Base-by-base conservation (phyloP, 2,113 vertebrate species). In the Urocynchramus pylzowi region DNA sequence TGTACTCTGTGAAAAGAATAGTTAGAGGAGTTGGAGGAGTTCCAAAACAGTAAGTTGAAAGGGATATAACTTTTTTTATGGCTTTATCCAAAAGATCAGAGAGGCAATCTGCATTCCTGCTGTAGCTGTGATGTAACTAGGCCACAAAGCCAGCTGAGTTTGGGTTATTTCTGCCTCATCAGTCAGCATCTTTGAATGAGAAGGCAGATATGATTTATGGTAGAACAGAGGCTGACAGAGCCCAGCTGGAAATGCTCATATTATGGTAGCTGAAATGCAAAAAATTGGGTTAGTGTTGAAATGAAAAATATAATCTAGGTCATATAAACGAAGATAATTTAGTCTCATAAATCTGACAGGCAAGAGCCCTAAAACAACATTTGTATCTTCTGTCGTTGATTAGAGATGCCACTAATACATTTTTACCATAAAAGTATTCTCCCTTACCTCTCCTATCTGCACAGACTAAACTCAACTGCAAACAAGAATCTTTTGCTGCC, bases 191-290 rank as follows among this genome's bases (percentile, higher is more conserved):
- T 93, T 95, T 87, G 87, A 94, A 98, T 97, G 71, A 97, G 95
- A 97, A 97, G 56, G 92, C 85, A 93, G 94, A 56, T 93, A 96
- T 97, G 95, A 98, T 98, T 98, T 97, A 98, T 98, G 96, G 94
- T 37, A 83, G 95, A 97, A 89, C 84, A 93, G 71, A 81, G 84
- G 91, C 90, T 94, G 96, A 97, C 95, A 95, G 93, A 94, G 90
- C 96, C 94, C 94, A 95, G 96, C 90, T 91, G 97, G 97, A 87
- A 86, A 90, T 6, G 27, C 95, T 93, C 92, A 63, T 88, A 82
- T 88, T 94, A 94, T 19, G 7, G 88, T 91, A 97, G 89, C 93
- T 97, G 80, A 92, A 94, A 96, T 74, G 42, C 15, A 81, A 84
- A 95, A 97, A 98, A 97, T 81, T 96, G 93, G 97, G 97, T 98